Evolutionary conservation across 2,888 invertebrate species (phyloP), one percentile per base, ranked within the genome.

Genomic region (Polydesmus complanatus): DNA sequence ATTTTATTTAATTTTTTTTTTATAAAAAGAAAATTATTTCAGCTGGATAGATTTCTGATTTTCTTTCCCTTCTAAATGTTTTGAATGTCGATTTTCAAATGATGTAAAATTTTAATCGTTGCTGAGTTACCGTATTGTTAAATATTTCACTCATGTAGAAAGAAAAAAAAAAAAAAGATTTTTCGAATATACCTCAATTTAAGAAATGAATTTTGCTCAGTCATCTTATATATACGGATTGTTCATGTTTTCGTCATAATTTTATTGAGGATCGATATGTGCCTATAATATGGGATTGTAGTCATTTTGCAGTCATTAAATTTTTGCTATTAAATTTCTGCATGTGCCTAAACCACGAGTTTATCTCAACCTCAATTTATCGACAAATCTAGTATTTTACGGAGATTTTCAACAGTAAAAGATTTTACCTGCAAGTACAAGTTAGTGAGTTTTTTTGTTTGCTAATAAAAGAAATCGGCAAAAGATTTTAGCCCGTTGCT

Each of bases 301-400:
- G 60, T 55, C 54, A 14, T 54, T 55, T 60, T 60, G 54, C 60
- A 48, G 48, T 60, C 54, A 53, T 60, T 60, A 26, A 58, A 58
- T 51, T 53, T 54, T 60, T 55, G 60, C 60, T 60, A 60, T 60
- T 60, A 60, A 60, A 60, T 55, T 27, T 55, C 60, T 60, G 60
- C 60, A 60, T 60, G 60, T 60, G 60, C 55, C 54, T 55, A 23
- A 51, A n/a, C 5, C 37, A 37, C 37, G 37, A 14, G 14, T 14
- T 37, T 14, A 8, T 37, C 37, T 37, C 14, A 37, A 37, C 14
- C 14, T 37, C 5, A 37, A n/a, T n/a, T n/a, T n/a, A n/a, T n/a
- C n/a, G n/a, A n/a, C n/a, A n/a, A n/a, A n/a, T n/a, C n/a, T n/a
- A n/a, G n/a, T n/a, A n/a, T n/a, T n/a, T n/a, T n/a, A n/a, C n/a